These are phyloP conservation scores for Dicrurus megarhynchus DNA, from an alignment of 2,113 vertebrate species.

Conservation along the genomic window DNA sequence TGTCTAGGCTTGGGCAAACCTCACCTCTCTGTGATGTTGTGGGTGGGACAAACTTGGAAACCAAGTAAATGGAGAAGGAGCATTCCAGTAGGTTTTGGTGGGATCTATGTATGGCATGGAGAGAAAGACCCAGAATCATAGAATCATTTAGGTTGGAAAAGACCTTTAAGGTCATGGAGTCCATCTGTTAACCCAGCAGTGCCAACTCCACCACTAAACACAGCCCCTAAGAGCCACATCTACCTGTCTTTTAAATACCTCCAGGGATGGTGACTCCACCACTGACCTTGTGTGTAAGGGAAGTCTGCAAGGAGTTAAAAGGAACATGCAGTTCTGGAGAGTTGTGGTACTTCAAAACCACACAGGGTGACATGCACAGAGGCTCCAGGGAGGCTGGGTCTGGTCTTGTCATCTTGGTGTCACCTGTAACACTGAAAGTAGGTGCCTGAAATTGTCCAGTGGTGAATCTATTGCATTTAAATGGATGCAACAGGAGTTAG, in stretches of 20 bases:
- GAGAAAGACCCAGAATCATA: background rate
- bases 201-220: background rate
- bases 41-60: background rate
- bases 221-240: background rate
- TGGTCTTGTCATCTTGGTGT: background rate
- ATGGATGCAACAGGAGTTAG: background rate
- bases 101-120: background rate
- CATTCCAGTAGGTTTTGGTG: background rate
- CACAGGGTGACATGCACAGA: fast-evolving
- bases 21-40: background rate
- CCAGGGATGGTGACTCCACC: background rate
- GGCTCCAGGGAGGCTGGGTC: background rate
- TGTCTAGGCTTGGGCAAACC: background rate
- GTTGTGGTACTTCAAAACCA: background rate
- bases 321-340: background rate
- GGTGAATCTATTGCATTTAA: background rate
- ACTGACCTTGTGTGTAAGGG: background rate
- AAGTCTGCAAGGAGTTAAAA: background rate
- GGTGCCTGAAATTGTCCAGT: background rate
- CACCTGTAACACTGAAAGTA: background rate
- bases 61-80: background rate
- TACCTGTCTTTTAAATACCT: background rate
- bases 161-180: background rate
- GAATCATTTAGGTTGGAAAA: background rate
- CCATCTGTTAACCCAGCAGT: background rate